These are phyloP conservation scores for Vicugna pacos DNA, from an alignment of 2,113 vertebrate genomes.

Conservation along the genomic window DNA sequence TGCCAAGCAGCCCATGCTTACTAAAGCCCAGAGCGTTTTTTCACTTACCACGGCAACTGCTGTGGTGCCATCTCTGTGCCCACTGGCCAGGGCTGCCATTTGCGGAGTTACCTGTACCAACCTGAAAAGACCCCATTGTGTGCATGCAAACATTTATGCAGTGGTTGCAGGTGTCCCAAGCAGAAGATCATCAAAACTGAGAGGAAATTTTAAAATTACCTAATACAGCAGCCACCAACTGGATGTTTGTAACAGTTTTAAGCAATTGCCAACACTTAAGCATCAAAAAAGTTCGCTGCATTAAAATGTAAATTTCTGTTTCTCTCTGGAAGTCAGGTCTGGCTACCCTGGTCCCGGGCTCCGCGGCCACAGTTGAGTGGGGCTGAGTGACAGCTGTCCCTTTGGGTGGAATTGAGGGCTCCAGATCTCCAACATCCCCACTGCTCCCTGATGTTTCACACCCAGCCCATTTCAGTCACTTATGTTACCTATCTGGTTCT, in stretches of 20 bases:
- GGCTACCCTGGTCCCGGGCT: neutral
- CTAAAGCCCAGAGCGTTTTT: neutral
- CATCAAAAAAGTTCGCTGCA: neutral
- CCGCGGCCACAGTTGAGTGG: neutral
- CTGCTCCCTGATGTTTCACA: neutral
- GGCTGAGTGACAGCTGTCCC: neutral
- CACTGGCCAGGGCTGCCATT: neutral
- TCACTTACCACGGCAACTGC: neutral
- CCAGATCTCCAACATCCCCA: neutral
- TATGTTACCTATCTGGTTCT: neutral
- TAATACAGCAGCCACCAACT: neutral
- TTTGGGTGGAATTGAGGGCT: neutral
- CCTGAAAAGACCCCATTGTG: neutral
- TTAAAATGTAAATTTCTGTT: neutral
- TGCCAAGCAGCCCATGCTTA: neutral
- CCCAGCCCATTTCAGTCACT: neutral
- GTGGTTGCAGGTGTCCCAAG: neutral
- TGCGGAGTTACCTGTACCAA: neutral
- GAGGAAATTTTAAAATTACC: neutral
- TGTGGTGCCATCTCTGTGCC: no score
- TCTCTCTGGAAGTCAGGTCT: neutral
- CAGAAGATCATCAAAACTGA: neutral
- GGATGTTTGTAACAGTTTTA: neutral
- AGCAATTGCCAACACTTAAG: neutral
- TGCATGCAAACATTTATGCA: neutral